Percentiles rank a stretch among this genome's conserved stretches.
These are phyloP conservation scores for Athetis lepigone DNA, from an alignment of 2,888 invertebrate genomes.

Conservation along the genomic window DNA sequence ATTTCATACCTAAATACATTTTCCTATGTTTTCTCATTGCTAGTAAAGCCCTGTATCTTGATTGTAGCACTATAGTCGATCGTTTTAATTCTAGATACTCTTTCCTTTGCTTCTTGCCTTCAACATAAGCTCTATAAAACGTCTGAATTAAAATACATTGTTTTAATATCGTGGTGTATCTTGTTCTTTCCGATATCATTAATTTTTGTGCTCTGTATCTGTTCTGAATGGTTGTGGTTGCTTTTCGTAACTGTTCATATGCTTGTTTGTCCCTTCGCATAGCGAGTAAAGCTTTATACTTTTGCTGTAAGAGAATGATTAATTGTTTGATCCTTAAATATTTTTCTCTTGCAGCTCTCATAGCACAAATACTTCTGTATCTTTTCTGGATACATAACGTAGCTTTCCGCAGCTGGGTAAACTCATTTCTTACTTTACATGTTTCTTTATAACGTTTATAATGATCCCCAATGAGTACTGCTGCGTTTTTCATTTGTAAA, in stretches of 20 bases:
- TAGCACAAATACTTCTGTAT: slow-evolving; percentile 76
- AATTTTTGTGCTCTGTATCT: slow-evolving; percentile 78
- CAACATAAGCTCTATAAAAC: slow-evolving; percentile 74
- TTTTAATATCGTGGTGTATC: slow-evolving; percentile 77
- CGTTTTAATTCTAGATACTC: slow-evolving; percentile 74
- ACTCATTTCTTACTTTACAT: slow-evolving; percentile 73
- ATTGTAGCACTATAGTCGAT: slow-evolving; percentile 73
- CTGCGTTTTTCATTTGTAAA: slow-evolving; percentile 69
- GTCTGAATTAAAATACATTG: slow-evolving; percentile 83
- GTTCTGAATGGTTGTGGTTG: slow-evolving; percentile 70
- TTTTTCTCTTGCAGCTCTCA: slow-evolving; percentile 75
- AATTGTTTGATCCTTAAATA: slow-evolving; percentile 75
- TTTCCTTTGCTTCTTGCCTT: slow-evolving; percentile 71
- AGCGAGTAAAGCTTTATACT: slow-evolving; percentile 77
- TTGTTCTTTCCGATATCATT: slow-evolving; percentile 76
- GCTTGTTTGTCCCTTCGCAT: slow-evolving; percentile 74
- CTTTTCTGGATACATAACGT: slow-evolving; percentile 81
- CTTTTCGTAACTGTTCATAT: slow-evolving; percentile 69
- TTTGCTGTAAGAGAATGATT: slow-evolving; percentile 76
- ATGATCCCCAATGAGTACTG: slow-evolving; percentile 64
- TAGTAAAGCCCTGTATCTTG: slow-evolving; percentile 75
- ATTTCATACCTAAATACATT: slow-evolving; percentile 68
- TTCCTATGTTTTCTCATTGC: slow-evolving; percentile 72
- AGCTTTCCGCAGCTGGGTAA: slow-evolving; percentile 77
- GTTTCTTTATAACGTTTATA: slow-evolving; percentile 73